Percentiles rank a stretch among this genome's conserved stretches.
Conservation (phyloP, 2,113 vertebrate species). For the Callopanchax toddi region DNA sequence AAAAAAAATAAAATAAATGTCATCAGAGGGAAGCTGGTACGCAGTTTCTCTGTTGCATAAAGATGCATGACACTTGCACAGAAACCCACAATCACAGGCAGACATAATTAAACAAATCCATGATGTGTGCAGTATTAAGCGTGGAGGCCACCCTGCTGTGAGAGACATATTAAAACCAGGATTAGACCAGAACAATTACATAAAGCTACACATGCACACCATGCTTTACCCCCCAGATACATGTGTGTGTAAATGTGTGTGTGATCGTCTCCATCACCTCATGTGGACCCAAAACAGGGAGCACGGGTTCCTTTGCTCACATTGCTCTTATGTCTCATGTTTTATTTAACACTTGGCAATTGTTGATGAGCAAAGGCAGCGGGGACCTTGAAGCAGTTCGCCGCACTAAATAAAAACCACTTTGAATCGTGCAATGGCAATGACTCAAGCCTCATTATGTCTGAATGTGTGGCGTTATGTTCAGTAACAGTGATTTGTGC, state of each 20-base stretch:
- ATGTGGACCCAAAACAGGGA: constrained; percentile 42
- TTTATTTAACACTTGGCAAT: constrained; percentile 61
- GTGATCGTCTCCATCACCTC: constrained; percentile 32
- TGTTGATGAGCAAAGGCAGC: constrained; percentile 53
- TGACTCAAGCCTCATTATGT: constrained; percentile 61
- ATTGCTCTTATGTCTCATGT: constrained; percentile 53
- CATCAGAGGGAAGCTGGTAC: constrained; percentile 34
- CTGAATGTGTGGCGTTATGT: constrained; percentile 44
- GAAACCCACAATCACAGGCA: constrained; percentile 33
- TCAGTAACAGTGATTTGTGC: constrained; percentile 41
- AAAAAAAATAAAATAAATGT: constrained; percentile 54
- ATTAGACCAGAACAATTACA: constrained; percentile 73
- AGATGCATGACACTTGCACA: constrained; percentile 34
- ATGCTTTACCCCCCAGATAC: constrained; percentile 4
- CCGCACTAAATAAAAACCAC: constrained; percentile 61
- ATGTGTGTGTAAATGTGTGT: constrained; percentile 4
- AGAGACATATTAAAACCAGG: constrained; percentile 72
- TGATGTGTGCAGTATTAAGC: constrained; percentile 47
- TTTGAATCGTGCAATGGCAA: constrained; percentile 55
- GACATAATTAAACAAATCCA: constrained; percentile 70
- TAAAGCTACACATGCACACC: constrained; percentile 56
- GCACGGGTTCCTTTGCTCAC: constrained; percentile 45
- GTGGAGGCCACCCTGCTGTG: constrained; percentile 62
- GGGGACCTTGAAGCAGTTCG: constrained; percentile 55
- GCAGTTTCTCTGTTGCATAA: constrained; percentile 11